These are phyloP conservation scores for Aspidiotus destructor DNA, from an alignment of 2,888 invertebrate species.

Conservation along the genomic window DNA sequence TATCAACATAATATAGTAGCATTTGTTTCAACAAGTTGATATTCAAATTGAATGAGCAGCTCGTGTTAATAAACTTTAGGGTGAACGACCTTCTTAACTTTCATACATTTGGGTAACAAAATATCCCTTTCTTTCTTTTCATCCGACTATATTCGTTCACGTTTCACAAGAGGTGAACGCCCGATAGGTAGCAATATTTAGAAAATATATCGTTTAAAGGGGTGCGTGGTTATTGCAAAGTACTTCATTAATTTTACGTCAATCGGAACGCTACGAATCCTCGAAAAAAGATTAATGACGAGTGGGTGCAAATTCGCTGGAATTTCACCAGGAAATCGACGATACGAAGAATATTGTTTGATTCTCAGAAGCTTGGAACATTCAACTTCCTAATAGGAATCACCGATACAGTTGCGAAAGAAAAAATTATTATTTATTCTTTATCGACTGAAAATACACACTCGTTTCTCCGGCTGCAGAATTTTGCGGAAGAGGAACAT, in stretches of 20 bases:
- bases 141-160: not conserved
- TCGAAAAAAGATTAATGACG: slow-evolving; percentile 24
- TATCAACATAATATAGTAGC: not conserved
- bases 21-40: not conserved
- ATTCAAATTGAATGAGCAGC: not conserved
- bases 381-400: too few species aligned
- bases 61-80: slow-evolving; percentile 9
- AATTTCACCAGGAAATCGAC: not conserved
- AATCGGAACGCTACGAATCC: not conserved
- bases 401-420: too few species aligned
- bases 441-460: too few species aligned
- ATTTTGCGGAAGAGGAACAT: too few species aligned
- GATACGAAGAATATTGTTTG: not conserved
- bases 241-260: slow-evolving; percentile 28
- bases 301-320: not conserved
- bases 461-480: too few species aligned
- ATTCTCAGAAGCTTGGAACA: not conserved
- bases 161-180: slow-evolving; percentile 21
- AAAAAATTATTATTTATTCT: too few species aligned
- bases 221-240: not conserved
- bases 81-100: slow-evolving; percentile 19
- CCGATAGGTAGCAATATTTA: slow-evolving; percentile 18
- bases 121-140: slow-evolving; percentile 12
- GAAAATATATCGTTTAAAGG: slow-evolving; percentile 14
- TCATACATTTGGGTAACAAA: slow-evolving; percentile 10